Conservation (phyloP, 2,113 vertebrate genomes). For the Pangasianodon hypophthalmus region DNA sequence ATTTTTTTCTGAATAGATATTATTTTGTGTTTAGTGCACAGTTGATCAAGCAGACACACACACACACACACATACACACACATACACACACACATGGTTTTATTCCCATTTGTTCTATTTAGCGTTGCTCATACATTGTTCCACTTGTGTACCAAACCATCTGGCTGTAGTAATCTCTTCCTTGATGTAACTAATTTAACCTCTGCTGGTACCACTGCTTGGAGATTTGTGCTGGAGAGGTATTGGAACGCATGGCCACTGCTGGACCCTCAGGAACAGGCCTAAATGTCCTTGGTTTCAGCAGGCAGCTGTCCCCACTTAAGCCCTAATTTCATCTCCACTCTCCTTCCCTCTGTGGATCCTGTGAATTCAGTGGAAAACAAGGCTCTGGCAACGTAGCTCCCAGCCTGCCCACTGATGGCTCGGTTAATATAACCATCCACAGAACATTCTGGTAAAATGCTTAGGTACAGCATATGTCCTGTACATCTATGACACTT, state of each 20-base stretch:
- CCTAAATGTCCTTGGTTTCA: constrained; percentile 59
- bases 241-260: constrained; percentile 45
- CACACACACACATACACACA: constrained; percentile 14
- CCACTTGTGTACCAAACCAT: constrained; percentile 49
- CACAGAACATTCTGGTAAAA: not conserved
- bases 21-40: not conserved
- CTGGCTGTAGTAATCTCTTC: constrained; percentile 52
- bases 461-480: not conserved
- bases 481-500: not conserved
- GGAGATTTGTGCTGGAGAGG: constrained; percentile 48
- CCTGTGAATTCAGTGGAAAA: constrained; percentile 48
- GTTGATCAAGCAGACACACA: constrained; percentile 3
- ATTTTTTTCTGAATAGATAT: not conserved
- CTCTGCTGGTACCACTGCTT: constrained; percentile 47
- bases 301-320: constrained; percentile 63
- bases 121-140: constrained; percentile 44
- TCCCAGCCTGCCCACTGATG: constrained; percentile 19
- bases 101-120: constrained; percentile 48
- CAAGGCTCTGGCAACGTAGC: constrained; percentile 49
- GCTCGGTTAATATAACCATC: constrained; percentile 16
- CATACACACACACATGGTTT: constrained; percentile 5
- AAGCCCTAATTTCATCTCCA: constrained; percentile 58
- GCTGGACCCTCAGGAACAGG: constrained; percentile 49
- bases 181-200: constrained; percentile 57
- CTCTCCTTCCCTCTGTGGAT: constrained; percentile 49